These are phyloP conservation scores for Smutsia gigantea DNA, from an alignment of 2,797 vertebrate genomes.

Conservation along the genomic window DNA sequence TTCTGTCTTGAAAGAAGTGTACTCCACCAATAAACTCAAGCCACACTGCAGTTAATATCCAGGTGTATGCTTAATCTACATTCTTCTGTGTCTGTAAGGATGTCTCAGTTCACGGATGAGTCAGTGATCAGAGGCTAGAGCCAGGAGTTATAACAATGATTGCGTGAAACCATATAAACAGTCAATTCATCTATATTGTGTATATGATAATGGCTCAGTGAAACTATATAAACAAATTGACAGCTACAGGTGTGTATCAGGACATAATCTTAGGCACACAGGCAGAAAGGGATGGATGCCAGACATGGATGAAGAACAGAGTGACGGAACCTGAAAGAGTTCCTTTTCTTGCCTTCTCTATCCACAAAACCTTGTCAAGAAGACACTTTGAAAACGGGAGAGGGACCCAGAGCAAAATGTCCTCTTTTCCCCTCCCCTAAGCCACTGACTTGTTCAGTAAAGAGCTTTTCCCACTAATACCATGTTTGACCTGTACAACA, in stretches of 20 bases:
- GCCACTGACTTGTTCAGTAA: constrained; percentile 31
- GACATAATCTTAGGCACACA: not conserved
- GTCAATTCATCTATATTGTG: not conserved
- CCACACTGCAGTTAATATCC: not conserved
- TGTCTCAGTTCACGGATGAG: not conserved
- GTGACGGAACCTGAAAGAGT: not conserved
- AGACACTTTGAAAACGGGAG: not conserved
- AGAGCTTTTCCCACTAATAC: not conserved
- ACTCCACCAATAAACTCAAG: not conserved
- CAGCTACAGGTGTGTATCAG: not conserved
- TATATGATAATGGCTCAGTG: not conserved
- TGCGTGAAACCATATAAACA: not conserved
- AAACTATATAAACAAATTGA: not conserved
- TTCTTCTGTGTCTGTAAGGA: constrained; percentile 29
- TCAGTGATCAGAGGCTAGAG: not conserved
- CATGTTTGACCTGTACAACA: not conserved
- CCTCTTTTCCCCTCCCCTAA: not conserved
- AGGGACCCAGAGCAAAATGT: not conserved
- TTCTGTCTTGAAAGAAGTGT: constrained; percentile 22
- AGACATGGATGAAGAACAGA: not conserved
- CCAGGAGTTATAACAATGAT: constrained; percentile 18
- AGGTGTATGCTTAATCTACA: not conserved
- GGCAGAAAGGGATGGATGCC: not conserved
- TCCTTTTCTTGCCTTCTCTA: not conserved
- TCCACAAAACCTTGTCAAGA: not conserved